A percentile compares a stretch with the other conserved stretches of the same genome.
These are phyloP conservation scores for Mesaphorura yosii DNA, from an alignment of 1,140 invertebrate species.

Conservation along the genomic window DNA sequence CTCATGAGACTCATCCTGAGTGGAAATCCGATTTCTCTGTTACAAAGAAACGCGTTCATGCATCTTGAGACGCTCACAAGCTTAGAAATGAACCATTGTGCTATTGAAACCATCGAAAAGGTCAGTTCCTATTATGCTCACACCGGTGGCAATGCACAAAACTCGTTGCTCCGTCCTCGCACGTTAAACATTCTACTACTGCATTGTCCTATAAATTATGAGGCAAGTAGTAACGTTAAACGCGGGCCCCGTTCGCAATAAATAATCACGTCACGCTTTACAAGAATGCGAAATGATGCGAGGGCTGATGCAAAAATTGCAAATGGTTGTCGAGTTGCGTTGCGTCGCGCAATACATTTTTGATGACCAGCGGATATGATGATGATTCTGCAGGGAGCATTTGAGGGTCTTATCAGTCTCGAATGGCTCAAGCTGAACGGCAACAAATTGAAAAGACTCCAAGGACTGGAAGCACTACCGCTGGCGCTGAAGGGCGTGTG, in stretches of 20 bases:
- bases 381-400: conserved; percentile 46
- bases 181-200: no score
- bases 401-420: conserved; percentile 63
- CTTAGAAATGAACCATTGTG: conserved; percentile 67
- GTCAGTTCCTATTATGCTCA: conserved; percentile 12
- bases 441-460: conserved; percentile 60
- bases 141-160: background rate
- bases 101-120: conserved; percentile 59
- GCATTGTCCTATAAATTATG: no score
- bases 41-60: conserved; percentile 63
- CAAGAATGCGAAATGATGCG: background rate
- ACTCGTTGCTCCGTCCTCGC: no score
- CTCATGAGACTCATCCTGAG: conserved; percentile 68
- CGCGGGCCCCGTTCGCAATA: no score
- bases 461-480: conserved; percentile 55
- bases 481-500: conserved; percentile 61
- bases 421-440: conserved; percentile 72
- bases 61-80: conserved; percentile 59
- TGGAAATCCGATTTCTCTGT: conserved; percentile 61
- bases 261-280: no score
- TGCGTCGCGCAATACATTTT: no score
- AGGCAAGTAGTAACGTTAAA: no score
- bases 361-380: background rate
- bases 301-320: background rate
- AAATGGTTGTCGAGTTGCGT: no score